These are phyloP conservation scores for Adrianichthys oophorus DNA, from an alignment of 2,797 vertebrate genomes.

Conservation along the genomic window DNA sequence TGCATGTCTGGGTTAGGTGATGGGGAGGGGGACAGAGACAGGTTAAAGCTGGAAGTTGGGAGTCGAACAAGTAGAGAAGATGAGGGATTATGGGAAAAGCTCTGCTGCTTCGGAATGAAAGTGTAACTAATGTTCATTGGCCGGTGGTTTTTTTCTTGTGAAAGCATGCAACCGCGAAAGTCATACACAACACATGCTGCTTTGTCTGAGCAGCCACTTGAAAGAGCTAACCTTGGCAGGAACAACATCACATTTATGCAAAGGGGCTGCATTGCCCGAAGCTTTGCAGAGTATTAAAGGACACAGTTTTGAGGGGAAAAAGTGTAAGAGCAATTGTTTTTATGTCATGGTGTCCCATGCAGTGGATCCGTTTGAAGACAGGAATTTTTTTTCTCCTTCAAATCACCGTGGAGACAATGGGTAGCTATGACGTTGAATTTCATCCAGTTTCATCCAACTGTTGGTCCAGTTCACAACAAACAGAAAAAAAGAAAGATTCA, in stretches of 20 bases:
- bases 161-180: constrained; percentile 31
- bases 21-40: constrained; percentile 21
- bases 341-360: no score
- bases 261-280: constrained; percentile 21
- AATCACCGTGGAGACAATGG: constrained; percentile 48
- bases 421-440: constrained; percentile 12
- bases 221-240: constrained; percentile 9
- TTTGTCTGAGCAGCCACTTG: constrained; percentile 17
- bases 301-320: background rate
- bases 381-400: constrained; percentile 20
- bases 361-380: no score
- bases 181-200: constrained; percentile 6
- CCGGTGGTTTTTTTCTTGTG: constrained; percentile 19
- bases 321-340: no score
- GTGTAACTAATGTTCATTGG: constrained; percentile 34
- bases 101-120: constrained; percentile 18
- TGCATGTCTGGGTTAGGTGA: background rate
- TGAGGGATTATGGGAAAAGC: constrained; percentile 5
- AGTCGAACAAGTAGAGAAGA: constrained; percentile 4
- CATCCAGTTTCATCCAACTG: background rate
- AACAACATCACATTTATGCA: constrained; percentile 12
- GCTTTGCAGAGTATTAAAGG: constrained; percentile 10
- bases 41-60: constrained; percentile 42
- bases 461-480: no score
- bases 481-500: no score